Percentiles rank a stretch among this genome's conserved stretches.
Conservation (phyloP, 37 sponge, comb jelly and placozoan genomes). For the Diacarnus erythraeanus region DNA sequence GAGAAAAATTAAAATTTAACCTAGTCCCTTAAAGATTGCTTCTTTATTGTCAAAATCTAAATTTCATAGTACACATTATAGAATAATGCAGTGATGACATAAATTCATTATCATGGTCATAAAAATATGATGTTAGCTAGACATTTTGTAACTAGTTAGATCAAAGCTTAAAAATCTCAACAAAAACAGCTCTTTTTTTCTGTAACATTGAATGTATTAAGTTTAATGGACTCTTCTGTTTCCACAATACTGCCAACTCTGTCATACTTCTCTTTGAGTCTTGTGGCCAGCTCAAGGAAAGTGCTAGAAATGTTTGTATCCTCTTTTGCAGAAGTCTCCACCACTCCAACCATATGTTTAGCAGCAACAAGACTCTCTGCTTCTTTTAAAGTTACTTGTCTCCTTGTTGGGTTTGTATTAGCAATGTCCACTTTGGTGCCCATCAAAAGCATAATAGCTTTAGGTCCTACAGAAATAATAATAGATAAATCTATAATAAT, state of each 20-base stretch:
- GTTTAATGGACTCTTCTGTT: constrained; percentile 3
- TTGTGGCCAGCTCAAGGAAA: constrained; percentile 28
- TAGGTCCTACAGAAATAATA: constrained; percentile 30
- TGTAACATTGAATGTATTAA: neutral
- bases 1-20: too few relatives aligned
- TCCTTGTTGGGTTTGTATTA: neutral
- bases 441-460: constrained; percentile 36
- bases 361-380: constrained; percentile 24
- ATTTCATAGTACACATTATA: too few relatives aligned
- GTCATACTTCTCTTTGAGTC: constrained; percentile 19
- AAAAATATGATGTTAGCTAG: too few relatives aligned
- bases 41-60: too few relatives aligned
- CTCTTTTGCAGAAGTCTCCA: constrained; percentile 71
- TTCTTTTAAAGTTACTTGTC: constrained; percentile 33
- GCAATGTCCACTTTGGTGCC: constrained; percentile 66
- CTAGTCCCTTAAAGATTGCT: too few relatives aligned
- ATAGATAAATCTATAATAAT: neutral
- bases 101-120: too few relatives aligned
- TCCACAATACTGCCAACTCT: neutral
- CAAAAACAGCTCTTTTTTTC: neutral
- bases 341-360: constrained; percentile 31
- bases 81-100: too few relatives aligned
- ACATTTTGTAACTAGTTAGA: neutral
- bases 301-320: constrained; percentile 61
- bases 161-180: neutral